A percentile compares a stretch with the other conserved stretches of the same genome.
phyloP scores from a whole-genome alignment of 2,888 invertebrate genomes.

The Temnothorax ravouxi region DNA sequence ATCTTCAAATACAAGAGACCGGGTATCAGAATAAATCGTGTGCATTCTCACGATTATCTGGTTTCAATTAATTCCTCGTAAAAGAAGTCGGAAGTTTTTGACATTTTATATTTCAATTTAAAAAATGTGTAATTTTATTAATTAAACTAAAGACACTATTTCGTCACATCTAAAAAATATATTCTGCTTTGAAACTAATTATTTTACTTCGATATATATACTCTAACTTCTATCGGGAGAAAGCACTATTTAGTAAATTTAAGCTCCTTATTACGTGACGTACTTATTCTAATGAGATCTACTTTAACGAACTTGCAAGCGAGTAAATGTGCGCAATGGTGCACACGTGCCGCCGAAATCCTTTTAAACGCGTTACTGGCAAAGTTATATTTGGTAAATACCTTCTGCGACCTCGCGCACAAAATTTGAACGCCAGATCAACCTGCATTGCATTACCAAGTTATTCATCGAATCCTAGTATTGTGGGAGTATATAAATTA shows the following conservation, averaged over 20 bases:
- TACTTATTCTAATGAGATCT: constrained; percentile 28
- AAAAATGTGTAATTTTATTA: background rate
- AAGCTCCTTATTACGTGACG: constrained; percentile 40
- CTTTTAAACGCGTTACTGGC: constrained; percentile 32
- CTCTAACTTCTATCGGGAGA: background rate
- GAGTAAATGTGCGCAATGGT: background rate
- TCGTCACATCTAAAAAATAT: background rate
- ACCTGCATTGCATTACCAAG: background rate
- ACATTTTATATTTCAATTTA: background rate
- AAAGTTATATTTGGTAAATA: constrained; percentile 15
- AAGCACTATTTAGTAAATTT: background rate
- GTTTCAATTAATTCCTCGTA: background rate
- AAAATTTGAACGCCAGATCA: constrained; percentile 16
- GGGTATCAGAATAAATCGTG: background rate
- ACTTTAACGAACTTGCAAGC: constrained; percentile 13
- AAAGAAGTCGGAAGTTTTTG: background rate
- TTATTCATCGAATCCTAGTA: constrained; percentile 37
- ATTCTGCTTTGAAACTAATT: background rate
- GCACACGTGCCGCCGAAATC: constrained; percentile 28
- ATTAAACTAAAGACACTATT: background rate
- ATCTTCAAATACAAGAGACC: background rate
- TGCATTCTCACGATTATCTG: background rate
- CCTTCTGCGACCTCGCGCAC: constrained; percentile 1
- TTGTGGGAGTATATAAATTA: constrained; percentile 42
- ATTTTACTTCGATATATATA: background rate